phyloP scores from a whole-genome alignment of 1,140 invertebrate genomes.

The Globodera ellingtonae region DNA sequence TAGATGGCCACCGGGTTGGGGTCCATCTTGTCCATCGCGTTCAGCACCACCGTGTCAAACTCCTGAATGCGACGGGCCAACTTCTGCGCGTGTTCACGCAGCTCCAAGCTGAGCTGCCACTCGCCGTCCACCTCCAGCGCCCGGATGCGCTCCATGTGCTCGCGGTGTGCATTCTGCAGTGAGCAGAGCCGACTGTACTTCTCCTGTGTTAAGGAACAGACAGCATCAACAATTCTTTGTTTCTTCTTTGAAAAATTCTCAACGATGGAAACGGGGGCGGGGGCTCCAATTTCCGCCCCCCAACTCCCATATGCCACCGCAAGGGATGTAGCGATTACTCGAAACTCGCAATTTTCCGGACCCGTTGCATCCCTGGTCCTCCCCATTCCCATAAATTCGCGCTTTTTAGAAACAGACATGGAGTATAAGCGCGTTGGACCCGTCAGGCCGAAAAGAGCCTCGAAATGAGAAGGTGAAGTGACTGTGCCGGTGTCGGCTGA shows the following conservation, averaged over 20 bases:
- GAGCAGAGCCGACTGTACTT: constrained; percentile 39
- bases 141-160: constrained; percentile 30
- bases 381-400: no score
- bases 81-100: constrained; percentile 5
- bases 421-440: constrained; percentile 17
- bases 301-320: no score
- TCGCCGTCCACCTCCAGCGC: neutral
- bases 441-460: constrained; percentile 20
- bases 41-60: constrained; percentile 30
- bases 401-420: neutral
- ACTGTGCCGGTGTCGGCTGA: neutral
- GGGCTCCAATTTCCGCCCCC: no score
- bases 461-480: constrained; percentile 32
- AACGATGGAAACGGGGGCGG: neutral
- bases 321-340: neutral
- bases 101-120: constrained; percentile 8
- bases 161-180: constrained; percentile 26
- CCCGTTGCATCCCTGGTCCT: no score
- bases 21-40: constrained; percentile 21
- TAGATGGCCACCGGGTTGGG: constrained; percentile 23
- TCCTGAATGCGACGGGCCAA: constrained; percentile 26
- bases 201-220: constrained; percentile 17
- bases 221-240: no score
- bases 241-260: no score
- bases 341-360: neutral